Conservation (phyloP, 2,888 invertebrate genomes). For the Oxyteleia sp. region DNA sequence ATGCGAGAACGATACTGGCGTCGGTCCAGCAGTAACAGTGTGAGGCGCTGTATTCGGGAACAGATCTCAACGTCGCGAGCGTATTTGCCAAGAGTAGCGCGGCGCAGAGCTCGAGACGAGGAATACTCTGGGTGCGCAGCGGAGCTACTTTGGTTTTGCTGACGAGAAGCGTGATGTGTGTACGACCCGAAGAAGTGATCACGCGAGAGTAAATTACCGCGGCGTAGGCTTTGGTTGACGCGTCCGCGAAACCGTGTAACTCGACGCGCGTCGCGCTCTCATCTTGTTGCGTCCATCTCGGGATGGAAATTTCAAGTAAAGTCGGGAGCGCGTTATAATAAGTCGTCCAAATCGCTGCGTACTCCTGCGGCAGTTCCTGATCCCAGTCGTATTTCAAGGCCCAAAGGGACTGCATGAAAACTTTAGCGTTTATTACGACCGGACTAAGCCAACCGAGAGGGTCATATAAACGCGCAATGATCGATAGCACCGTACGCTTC, state of each 20-base stretch:
- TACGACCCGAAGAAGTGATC: slow-evolving; percentile 1
- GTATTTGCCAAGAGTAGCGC: slow-evolving; percentile 36
- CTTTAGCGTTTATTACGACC: slow-evolving; percentile 30
- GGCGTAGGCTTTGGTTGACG: too few relatives aligned
- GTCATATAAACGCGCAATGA: slow-evolving; percentile 22
- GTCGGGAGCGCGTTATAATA: slow-evolving; percentile 34
- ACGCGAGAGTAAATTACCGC: too few relatives aligned
- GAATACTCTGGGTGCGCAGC: slow-evolving; percentile 31
- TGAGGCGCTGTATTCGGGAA: too few relatives aligned
- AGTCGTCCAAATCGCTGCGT: not conserved
- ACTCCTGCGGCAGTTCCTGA: not conserved
- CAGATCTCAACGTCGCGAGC: too few relatives aligned
- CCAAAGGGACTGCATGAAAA: slow-evolving; percentile 48
- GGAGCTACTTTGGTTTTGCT: slow-evolving; percentile 63
- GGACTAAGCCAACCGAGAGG: too few relatives aligned
- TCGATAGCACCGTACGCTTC: not conserved
- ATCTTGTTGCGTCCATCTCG: not conserved
- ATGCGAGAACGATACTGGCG: too few relatives aligned
- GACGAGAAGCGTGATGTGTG: slow-evolving; percentile 15
- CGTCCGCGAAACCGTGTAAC: too few relatives aligned
- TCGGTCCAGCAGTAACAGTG: too few relatives aligned
- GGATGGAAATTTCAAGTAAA: slow-evolving; percentile 51
- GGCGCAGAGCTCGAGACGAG: slow-evolving; percentile 33
- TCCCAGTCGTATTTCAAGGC: slow-evolving; percentile 16
- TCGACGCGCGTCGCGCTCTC: slow-evolving; percentile 46